Evolutionary conservation across 2,797 vertebrate species (phyloP), one percentile per base, ranked within the genome.

Genomic region (Epinephelus malabaricus): DNA sequence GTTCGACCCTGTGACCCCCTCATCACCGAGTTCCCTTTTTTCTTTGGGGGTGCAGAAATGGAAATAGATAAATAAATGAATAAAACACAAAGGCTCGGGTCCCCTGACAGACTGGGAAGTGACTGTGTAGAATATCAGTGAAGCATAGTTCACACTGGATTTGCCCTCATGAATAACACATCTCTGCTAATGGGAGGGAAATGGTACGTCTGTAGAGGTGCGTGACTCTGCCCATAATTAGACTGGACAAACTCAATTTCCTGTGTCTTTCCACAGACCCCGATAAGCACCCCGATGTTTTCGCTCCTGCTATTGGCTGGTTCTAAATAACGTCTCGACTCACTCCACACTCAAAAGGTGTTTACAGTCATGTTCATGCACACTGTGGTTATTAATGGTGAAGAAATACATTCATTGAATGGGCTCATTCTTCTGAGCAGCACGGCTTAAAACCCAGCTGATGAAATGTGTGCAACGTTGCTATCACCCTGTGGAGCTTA

Each of bases 111-210:
- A 91, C 90, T 83, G 89, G 85, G 86, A 91, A 84, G 88, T 82
- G 86, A 92, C 86, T 85, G 86, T 66, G 81, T 83, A 53, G 95
- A 95, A 96, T 96, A 95, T 93, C 93, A 96, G 95, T 95, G 94
- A 93, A 91, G 93, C 85, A 92, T 63, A 95, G 95, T 96, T 95
- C 94, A 95, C 92, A 89, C 89, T 90, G 88, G 92, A 92, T 93
- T 92, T 93, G 93, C 93, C 94, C 96, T 96, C 95, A 96, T 96
- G 95, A 96, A 96, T 96, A 96, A 96, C 92, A 91, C 94, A 95
- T 95, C 79, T 84, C 79, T 86, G 90, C 92, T 96, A 96, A 96
- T 95, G 90, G 94, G 93, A 92, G 92, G 86, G 89, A 94, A 93
- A 92, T 78, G 72, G 88, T 91, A 80, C 23, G 86, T 92, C 92